Base-by-base conservation (phyloP, 2,113 vertebrate species). In the Neodontobutis hainanensis region DNA sequence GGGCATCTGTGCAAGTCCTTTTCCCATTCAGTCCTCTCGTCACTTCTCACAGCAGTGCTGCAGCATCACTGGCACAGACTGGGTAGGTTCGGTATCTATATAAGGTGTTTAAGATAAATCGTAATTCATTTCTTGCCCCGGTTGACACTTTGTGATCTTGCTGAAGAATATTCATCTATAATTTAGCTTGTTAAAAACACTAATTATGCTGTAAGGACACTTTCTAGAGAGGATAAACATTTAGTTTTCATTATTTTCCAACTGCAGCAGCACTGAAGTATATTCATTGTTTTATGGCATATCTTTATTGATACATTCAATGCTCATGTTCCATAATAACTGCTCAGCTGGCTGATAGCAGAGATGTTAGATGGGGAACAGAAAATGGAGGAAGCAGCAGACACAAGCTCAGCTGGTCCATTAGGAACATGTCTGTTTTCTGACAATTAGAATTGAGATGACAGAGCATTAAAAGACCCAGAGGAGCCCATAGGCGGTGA, bases 351-450 rank as follows among this genome's bases (percentile, higher is more conserved):
- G 84, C 81, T 47, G 76, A 76, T 47, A 69, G 87, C 85, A 80
- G 80, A 88, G 86, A 89, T 80, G 85, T 87, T 76, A 87, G 81
- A 65, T 61, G 14, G 78, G 58, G 15, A 67, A 66, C 75, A 78
- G 82, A 87, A 89, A 89, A 88, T 87, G 85, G 83, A 88, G 87
- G 85, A 85, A 81, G 82, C 87, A 84, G 87, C 85, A 87, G 83
- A 88, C 89, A 85, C 84, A 75, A 87, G 83, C 89, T 90, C 90
- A 90, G 89, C 89, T 90, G 90, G 84, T 88, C 85, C 88, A 90
- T 91, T 87, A 90, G 81, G 55, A 73, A 43, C 80, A 68, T 70
- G 87, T 81, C 89, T 89, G 88, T 81, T 83, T 84, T 78, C 88
- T 88, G 90, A 89, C 90, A 90, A 85, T 85, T 77, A 80, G 71